Evolutionary conservation across 2,888 invertebrate genomes (phyloP).

Genomic region (Spisula solida): DNA sequence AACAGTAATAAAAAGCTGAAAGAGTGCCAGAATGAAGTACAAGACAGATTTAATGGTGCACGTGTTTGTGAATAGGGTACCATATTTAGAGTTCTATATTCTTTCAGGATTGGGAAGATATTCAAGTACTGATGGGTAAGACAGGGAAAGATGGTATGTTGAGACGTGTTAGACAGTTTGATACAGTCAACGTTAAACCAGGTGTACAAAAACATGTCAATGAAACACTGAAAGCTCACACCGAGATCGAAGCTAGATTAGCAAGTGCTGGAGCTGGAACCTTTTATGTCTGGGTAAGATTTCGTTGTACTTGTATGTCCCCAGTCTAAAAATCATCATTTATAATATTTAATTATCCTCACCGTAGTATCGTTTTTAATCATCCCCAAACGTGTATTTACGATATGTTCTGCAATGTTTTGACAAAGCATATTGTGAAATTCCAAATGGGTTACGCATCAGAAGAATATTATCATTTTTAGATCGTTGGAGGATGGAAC

Average conservation of each 20-base stretch:
- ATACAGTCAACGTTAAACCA: conserved; percentile 70
- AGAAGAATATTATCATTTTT: neutral
- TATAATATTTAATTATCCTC: too few relatives aligned
- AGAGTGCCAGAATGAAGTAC: too few relatives aligned
- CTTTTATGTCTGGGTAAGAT: conserved; percentile 79
- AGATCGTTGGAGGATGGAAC: too few relatives aligned
- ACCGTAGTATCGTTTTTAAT: neutral
- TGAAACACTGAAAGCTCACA: conserved; percentile 63
- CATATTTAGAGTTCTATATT: neutral
- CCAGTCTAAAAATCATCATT: neutral
- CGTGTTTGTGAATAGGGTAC: too few relatives aligned
- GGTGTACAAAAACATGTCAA: conserved; percentile 62
- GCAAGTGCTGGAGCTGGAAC: conserved; percentile 77
- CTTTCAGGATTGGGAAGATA: conserved; percentile 76
- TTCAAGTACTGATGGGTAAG: conserved; percentile 70
- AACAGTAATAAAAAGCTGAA: too few relatives aligned
- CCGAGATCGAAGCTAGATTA: conserved; percentile 63
- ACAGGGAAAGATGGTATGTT: conserved; percentile 71
- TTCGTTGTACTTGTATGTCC: too few relatives aligned
- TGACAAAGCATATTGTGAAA: neutral
- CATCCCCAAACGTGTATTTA: neutral
- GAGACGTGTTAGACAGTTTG: conserved; percentile 69
- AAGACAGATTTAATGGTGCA: too few relatives aligned
- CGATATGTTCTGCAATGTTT: neutral
- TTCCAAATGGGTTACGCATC: neutral